A percentile compares a stretch with the other conserved stretches of the same genome.
phyloP scores from a whole-genome alignment of 2,113 vertebrate genomes.

The Rhea pennata region DNA sequence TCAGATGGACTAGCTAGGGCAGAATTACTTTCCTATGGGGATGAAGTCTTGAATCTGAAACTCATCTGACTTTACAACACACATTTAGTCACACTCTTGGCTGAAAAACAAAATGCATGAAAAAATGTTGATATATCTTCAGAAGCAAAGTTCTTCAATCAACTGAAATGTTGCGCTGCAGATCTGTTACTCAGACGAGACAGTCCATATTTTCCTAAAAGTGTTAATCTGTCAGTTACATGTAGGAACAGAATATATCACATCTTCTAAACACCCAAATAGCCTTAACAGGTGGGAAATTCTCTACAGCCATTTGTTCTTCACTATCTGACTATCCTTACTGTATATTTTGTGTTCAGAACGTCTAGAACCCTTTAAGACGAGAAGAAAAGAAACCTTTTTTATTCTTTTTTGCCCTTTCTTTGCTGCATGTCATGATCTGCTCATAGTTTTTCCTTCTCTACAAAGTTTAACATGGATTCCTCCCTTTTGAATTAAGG shows the following conservation, averaged over 20 bases:
- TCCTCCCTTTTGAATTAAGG: neutral
- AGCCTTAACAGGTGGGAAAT: neutral
- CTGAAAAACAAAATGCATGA: neutral
- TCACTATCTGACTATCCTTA: neutral
- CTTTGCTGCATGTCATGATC: neutral
- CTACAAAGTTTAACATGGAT: neutral
- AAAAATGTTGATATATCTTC: fast-evolving
- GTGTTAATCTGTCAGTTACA: neutral
- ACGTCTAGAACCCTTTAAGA: neutral
- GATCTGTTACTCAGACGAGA: neutral
- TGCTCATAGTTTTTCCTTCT: neutral
- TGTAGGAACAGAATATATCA: neutral
- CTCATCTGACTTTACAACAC: neutral
- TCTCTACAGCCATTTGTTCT: neutral
- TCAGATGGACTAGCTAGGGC: neutral
- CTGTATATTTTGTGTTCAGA: neutral
- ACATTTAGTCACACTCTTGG: neutral
- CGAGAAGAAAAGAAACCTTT: neutral
- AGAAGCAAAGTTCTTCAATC: neutral
- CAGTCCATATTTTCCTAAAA: neutral
- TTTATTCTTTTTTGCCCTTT: neutral
- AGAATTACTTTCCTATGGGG: neutral
- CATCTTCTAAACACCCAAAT: neutral
- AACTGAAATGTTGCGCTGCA: neutral
- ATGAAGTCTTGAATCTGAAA: neutral